A percentile compares a stretch with the other conserved stretches of the same genome.
phyloP scores from a whole-genome alignment of 2,888 invertebrate genomes.

The Anthophora plumipes region DNA sequence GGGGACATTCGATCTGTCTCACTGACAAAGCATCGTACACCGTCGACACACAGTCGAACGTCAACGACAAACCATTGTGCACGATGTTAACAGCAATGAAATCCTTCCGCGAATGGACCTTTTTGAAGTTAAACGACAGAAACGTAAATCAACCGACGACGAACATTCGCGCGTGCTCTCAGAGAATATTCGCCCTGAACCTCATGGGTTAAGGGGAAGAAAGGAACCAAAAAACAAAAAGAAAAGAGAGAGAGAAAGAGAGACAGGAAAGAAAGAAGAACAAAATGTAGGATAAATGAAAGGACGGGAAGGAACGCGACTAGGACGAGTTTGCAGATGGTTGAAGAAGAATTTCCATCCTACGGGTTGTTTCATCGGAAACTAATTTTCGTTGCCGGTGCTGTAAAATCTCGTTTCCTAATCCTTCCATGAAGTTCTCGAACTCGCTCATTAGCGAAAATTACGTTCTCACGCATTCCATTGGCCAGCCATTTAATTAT shows the following conservation, averaged over 20 bases:
- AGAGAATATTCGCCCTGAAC: constrained; percentile 38
- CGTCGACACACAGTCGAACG: constrained; percentile 7
- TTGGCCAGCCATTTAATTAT: constrained; percentile 37
- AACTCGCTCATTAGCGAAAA: constrained; percentile 28
- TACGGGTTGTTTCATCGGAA: constrained; percentile 10
- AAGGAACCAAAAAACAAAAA: neutral
- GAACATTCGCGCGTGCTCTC: constrained; percentile 26
- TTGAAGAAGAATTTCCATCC: neutral
- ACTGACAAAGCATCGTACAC: constrained; percentile 36
- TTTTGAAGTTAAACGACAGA: constrained; percentile 49
- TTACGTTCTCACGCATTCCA: constrained; percentile 25
- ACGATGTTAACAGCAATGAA: constrained; percentile 63
- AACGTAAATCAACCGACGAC: constrained; percentile 40
- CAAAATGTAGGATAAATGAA: no score
- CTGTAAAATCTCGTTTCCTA: constrained; percentile 32
- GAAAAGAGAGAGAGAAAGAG: neutral
- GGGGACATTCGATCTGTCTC: constrained; percentile 67
- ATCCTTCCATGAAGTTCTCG: constrained; percentile 15
- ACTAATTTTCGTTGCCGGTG: constrained; percentile 16
- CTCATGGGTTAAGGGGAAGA: neutral
- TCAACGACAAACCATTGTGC: constrained; percentile 58
- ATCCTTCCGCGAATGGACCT: constrained; percentile 52
- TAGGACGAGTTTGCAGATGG: neutral
- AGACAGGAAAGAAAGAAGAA: no score
- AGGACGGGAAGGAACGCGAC: no score